Evolutionary conservation across 2,888 invertebrate genomes (phyloP).

Genomic region (Cryptocheilus praepositus): DNA sequence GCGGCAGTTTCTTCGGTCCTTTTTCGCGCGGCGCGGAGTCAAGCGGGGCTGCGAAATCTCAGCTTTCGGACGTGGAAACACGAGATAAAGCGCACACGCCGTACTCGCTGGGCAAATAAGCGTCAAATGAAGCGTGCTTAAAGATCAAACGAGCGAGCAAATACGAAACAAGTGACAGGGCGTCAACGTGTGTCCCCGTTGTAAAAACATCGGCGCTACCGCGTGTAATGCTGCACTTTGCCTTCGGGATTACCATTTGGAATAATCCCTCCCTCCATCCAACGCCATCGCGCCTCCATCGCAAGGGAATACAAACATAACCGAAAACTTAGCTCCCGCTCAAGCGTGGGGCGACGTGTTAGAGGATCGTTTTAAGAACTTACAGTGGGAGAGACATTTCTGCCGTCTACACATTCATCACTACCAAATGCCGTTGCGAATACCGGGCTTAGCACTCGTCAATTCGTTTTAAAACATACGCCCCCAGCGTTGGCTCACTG

Average conservation of each 20-base stretch:
- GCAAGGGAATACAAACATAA: slow-evolving; percentile 63
- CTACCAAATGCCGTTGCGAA: too few species aligned
- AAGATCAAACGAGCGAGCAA: slow-evolving; percentile 74
- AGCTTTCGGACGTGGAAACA: slow-evolving; percentile 33
- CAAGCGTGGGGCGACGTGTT: slow-evolving; percentile 24
- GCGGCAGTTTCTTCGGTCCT: too few species aligned
- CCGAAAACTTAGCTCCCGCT: slow-evolving; percentile 57
- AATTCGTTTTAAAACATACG: too few species aligned
- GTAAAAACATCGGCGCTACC: slow-evolving; percentile 68
- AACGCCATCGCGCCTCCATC: neutral
- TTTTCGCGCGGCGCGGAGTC: slow-evolving; percentile 6
- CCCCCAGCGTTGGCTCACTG: too few species aligned
- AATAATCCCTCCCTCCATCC: slow-evolving; percentile 60
- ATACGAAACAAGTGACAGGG: slow-evolving; percentile 71
- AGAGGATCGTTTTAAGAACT: slow-evolving; percentile 63
- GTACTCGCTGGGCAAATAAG: slow-evolving; percentile 54
- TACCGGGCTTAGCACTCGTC: too few species aligned
- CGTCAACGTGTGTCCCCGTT: slow-evolving; percentile 64
- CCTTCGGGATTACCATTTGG: slow-evolving; percentile 72
- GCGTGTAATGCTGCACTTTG: slow-evolving; percentile 65
- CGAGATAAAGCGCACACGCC: slow-evolving; percentile 43
- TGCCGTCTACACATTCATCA: too few species aligned
- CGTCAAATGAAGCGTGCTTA: slow-evolving; percentile 65
- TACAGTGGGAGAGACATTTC: slow-evolving; percentile 1
- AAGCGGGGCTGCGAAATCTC: slow-evolving; percentile 50